Evolutionary conservation across 2,797 vertebrate species (phyloP).

Genomic region (Cirrhinus molitorella): DNA sequence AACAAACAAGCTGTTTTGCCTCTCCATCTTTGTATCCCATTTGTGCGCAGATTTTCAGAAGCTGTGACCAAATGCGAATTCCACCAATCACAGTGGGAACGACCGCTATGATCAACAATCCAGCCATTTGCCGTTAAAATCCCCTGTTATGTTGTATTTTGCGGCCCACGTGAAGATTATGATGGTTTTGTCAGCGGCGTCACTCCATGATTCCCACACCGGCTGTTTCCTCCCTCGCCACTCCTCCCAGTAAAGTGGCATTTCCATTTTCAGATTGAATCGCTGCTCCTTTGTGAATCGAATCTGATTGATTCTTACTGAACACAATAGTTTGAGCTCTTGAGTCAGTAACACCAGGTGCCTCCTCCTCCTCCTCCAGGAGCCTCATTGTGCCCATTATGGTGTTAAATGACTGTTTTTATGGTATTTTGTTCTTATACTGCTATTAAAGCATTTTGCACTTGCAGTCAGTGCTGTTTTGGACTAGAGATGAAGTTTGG

Average conservation of each 20-base stretch:
- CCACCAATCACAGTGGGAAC: not conserved
- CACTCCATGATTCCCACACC: not conserved
- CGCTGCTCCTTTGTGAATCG: constrained; percentile 77
- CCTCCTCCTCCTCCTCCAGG: constrained; percentile 68
- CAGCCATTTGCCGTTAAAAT: not conserved
- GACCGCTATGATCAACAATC: not conserved
- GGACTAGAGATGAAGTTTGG: not conserved
- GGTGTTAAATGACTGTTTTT: too few relatives aligned
- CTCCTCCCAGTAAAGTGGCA: constrained; percentile 69
- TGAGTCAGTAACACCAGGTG: constrained; percentile 75
- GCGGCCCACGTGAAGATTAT: not conserved
- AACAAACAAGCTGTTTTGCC: not conserved
- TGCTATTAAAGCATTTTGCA: not conserved
- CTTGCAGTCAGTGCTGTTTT: constrained; percentile 2
- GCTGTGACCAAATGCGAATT: not conserved
- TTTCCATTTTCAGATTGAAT: constrained; percentile 83
- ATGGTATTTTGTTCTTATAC: too few relatives aligned
- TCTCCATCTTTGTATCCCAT: not conserved
- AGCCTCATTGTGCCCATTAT: constrained; percentile 48
- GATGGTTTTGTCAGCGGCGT: not conserved
- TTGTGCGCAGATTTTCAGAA: not conserved
- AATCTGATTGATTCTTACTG: constrained; percentile 81
- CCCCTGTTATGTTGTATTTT: not conserved
- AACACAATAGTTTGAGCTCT: constrained; percentile 80
- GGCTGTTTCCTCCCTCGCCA: not conserved